A percentile compares a stretch with the other conserved stretches of the same genome.
These are phyloP conservation scores for Phylloscopus whistleri DNA, from an alignment of 2,113 vertebrate species.

Conservation along the genomic window DNA sequence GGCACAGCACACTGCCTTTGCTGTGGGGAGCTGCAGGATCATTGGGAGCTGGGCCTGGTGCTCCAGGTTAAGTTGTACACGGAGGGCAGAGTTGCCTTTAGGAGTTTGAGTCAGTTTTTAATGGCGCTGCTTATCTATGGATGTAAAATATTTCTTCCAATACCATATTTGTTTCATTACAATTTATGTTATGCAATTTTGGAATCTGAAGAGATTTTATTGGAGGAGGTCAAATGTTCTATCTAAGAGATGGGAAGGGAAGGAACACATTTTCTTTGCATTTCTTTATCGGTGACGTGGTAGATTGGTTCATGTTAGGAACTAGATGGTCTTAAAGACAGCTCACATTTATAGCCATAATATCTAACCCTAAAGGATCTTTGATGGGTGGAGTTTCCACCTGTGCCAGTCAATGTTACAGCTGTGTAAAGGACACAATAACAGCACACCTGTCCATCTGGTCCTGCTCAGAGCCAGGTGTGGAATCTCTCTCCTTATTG, in stretches of 20 bases:
- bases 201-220: not conserved
- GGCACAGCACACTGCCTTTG: rapidly evolving
- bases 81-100: not conserved
- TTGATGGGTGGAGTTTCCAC: not conserved
- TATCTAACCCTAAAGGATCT: not conserved
- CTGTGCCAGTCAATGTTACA: not conserved
- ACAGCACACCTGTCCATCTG: not conserved
- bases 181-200: not conserved
- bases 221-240: not conserved
- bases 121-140: rapidly evolving
- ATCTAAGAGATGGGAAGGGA: not conserved
- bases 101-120: not conserved
- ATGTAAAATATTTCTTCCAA: not conserved
- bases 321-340: not conserved
- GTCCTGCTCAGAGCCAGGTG: not conserved
- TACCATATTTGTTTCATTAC: not conserved
- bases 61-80: not conserved
- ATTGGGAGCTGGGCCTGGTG: not conserved
- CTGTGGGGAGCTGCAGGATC: not conserved
- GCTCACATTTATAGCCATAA: not conserved
- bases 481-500: not conserved
- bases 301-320: not conserved
- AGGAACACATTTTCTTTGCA: not conserved
- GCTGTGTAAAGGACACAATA: not conserved
- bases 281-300: not conserved